phyloP scores from a whole-genome alignment of 2,797 vertebrate species.

The Microhierax caerulescens region DNA sequence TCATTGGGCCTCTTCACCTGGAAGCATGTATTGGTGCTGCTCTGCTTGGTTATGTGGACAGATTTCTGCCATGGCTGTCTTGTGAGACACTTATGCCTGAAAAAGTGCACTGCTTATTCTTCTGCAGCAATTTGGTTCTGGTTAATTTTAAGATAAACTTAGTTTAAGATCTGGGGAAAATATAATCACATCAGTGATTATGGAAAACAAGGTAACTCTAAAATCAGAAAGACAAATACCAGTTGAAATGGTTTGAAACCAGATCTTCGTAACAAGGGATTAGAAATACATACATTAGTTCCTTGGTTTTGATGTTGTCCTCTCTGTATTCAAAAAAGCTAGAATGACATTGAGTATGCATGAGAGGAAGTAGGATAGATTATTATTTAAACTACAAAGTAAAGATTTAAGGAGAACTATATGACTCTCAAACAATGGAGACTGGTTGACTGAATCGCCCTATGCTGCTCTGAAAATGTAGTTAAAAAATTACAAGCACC shows the following conservation, averaged over 20 bases:
- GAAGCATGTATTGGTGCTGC: background rate
- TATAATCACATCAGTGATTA: background rate
- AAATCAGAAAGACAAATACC: background rate
- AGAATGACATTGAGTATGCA: background rate
- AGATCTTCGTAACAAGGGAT: background rate
- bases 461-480: background rate
- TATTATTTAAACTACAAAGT: background rate
- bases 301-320: background rate
- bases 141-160: background rate
- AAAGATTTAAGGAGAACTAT: background rate
- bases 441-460: fast-evolving
- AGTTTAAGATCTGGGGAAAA: background rate
- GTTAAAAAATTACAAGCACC: background rate
- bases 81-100: background rate
- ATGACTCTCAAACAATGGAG: background rate
- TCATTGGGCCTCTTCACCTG: background rate
- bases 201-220: background rate
- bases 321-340: background rate
- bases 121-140: background rate
- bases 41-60: background rate
- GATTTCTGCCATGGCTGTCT: background rate
- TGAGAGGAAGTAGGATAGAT: background rate
- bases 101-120: background rate
- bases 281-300: background rate
- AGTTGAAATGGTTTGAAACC: background rate